Evolutionary conservation across 2,888 invertebrate species (phyloP), one percentile per base, ranked within the genome.

Genomic region (Cistogaster globosa): DNA sequence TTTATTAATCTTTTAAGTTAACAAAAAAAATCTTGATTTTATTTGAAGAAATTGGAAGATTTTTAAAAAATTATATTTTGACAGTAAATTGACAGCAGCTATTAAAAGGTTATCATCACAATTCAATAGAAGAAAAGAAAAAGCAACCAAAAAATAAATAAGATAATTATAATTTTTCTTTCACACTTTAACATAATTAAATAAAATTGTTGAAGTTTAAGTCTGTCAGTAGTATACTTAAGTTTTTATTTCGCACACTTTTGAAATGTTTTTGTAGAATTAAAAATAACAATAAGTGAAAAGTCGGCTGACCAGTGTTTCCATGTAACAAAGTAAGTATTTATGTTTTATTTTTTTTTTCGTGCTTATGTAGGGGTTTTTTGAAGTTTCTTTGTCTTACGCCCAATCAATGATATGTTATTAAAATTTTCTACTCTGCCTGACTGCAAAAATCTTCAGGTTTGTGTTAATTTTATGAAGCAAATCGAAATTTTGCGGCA

Each of bases 31-130:
- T 48, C 58, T 51, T 55, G 45, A 62, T 75, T 57, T 48, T 48
- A 18, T 48, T 48, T n/a, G 53, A 53, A 20, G 53, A 72, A 57
- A 45, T 60, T 48, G 16, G 22, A 32, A 60, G 32, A 5, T 32
- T 22, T 53, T 18, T 74, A n/a, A 16, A 9, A 7, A n/a, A 20
- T 16, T 53, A 20, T 77, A 58, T 71, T 77, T 83, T 77, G 65
- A 77, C 53, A 71, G 22, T 77, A 77, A 83, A 91, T 90, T 92
- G 92, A 92, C 91, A 90, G 89, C 87, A 89, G 88, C 89, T 90
- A 90, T 91, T 91, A 67, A 72, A 76, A 77, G 79, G 65, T 67
- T 42, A 80, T 74, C 57, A 69, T 71, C 42, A 69, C 20, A 57
- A 63, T 22, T 55, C 36, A 55, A 45, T 26, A 45, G 18, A 45